Evolutionary conservation across 2,797 vertebrate species (phyloP), one percentile per base, ranked within the genome.

Genomic region (Gymnocypris eckloni): DNA sequence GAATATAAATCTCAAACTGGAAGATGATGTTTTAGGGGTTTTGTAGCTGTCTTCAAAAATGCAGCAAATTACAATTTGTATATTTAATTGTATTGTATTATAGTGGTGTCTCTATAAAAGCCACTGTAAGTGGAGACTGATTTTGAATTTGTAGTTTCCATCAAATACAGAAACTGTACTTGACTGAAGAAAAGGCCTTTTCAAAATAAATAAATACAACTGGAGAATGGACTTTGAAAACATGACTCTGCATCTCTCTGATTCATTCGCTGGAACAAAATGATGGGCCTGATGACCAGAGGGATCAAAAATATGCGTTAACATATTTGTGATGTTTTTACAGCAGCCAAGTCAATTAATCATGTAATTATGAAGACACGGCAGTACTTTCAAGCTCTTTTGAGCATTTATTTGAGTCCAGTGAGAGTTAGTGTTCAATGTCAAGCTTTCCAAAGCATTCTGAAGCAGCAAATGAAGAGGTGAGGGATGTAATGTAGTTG

Each of bases 301-400:
- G 41, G 82, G 37, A 84, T 84, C 61, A 84, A 67, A 66, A 69
- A 54, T 22, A 84, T 69, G 54, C 15, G 54, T 77, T 83, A 75
- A 64, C 41, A 83, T 75, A 64, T 64, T 33, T 72, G 52, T 72
- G 52, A 72, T 72, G 52, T 20, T 72, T 82, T 82, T 72, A 43
- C n/a, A 43, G 69, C 16, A 82, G 81, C 81, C 56, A 75, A 75
- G 70, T 83, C n/a, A 15, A 64, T 83, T 75, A 75, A 66, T 28
- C 33, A 69, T 33, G 5, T 28, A 41, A 78, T 78, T 69, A 84
- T 84, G 37, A 84, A 84, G 48, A 15, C 33, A 41, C 48, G 43
- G 16, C 22, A 67, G 22, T 52, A 76, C 20, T 50, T 72, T 73
- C 2, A 54, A 11, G 72, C 45, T 54, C 6, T 28, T 28, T 28